These are phyloP conservation scores for Bombus pyrosoma DNA, from an alignment of 1,140 invertebrate species.

Conservation along the genomic window DNA sequence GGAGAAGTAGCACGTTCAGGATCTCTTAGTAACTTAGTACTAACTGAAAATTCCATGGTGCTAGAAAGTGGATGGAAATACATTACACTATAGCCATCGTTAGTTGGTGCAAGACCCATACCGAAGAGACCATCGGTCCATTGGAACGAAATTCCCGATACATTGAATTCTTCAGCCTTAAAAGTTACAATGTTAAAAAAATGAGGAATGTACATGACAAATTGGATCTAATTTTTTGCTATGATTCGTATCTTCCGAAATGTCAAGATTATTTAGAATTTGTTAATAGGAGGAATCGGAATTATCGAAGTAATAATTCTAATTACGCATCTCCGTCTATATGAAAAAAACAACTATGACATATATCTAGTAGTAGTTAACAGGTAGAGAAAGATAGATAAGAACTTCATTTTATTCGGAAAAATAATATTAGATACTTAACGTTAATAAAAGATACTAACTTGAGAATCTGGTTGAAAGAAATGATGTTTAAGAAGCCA, in stretches of 20 bases:
- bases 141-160: conserved; percentile 87
- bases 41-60: conserved; percentile 88
- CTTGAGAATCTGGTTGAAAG: conserved; percentile 87
- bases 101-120: conserved; percentile 84
- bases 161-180: conserved; percentile 86
- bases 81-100: conserved; percentile 87
- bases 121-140: conserved; percentile 91
- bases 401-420: neutral
- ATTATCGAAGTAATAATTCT: too few relatives aligned
- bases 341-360: neutral
- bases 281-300: neutral
- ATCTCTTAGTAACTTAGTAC: conserved; percentile 86
- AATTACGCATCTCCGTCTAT: neutral
- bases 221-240: neutral
- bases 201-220: neutral
- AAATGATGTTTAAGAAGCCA: conserved; percentile 88
- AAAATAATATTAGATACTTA: neutral
- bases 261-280: neutral
- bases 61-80: conserved; percentile 91
- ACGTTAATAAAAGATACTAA: conserved; percentile 29
- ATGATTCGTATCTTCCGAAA: neutral
- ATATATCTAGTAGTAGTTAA: too few relatives aligned
- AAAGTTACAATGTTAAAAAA: neutral
- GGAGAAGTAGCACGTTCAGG: conserved; percentile 79
- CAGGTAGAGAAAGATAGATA: neutral